phyloP scores from a whole-genome alignment of 2,797 vertebrate species.

The Thalassophryne amazonica region DNA sequence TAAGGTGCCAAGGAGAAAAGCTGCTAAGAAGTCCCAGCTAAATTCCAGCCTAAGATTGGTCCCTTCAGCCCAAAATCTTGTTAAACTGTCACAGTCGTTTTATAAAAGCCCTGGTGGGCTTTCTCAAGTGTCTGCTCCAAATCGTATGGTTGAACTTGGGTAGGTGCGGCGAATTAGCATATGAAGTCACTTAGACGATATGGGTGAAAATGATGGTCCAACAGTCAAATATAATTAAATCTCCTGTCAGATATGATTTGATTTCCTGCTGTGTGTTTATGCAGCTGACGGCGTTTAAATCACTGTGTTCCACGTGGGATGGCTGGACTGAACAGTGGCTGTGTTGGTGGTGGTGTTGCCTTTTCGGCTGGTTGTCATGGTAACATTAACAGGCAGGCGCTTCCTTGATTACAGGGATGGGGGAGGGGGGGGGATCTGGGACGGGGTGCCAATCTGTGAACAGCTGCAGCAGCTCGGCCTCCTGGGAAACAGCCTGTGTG shows the following conservation, averaged over 20 bases:
- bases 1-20: constrained; percentile 28
- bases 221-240: constrained; percentile 44
- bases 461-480: constrained; percentile 5
- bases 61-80: constrained; percentile 31
- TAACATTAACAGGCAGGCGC: not conserved
- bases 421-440: not conserved
- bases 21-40: constrained; percentile 32
- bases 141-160: constrained; percentile 20
- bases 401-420: not conserved
- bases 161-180: constrained; percentile 14
- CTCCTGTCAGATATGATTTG: constrained; percentile 37
- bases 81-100: constrained; percentile 39
- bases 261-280: constrained; percentile 42
- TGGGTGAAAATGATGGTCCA: not conserved
- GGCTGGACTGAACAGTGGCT: not conserved
- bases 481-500: constrained; percentile 37
- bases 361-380: constrained; percentile 31
- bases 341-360: constrained; percentile 1
- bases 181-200: constrained; percentile 12
- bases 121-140: not conserved
- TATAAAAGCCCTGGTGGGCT: constrained; percentile 16
- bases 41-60: constrained; percentile 33
- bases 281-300: constrained; percentile 49
- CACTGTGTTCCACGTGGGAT: constrained; percentile 8
- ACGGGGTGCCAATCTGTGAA: not conserved